phyloP scores from a whole-genome alignment of 2,888 invertebrate genomes.

The Neocrepidodera transversa region DNA sequence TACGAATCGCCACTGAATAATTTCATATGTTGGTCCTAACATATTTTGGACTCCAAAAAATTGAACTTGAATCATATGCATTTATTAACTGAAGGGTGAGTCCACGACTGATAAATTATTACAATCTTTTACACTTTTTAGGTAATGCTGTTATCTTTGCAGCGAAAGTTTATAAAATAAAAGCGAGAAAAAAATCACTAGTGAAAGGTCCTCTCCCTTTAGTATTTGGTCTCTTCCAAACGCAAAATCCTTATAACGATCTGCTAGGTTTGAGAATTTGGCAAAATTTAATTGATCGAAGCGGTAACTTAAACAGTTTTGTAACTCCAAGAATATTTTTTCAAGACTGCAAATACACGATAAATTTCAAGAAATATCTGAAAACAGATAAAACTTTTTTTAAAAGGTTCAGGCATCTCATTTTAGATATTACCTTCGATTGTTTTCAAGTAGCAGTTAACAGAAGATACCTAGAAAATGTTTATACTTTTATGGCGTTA shows the following conservation, averaged over 20 bases:
- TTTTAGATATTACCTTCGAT: conserved; percentile 55
- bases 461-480: conserved; percentile 63
- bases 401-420: conserved; percentile 60
- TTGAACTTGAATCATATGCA: too few relatives aligned
- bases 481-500: conserved; percentile 65
- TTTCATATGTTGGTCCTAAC: too few relatives aligned
- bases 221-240: conserved; percentile 63
- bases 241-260: conserved; percentile 61
- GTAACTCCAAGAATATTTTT: conserved; percentile 63
- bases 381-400: conserved; percentile 64
- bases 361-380: conserved; percentile 59
- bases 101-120: too few relatives aligned
- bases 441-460: not conserved
- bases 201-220: conserved; percentile 61
- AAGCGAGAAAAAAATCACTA: conserved; percentile 55
- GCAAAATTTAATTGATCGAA: conserved; percentile 65
- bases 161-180: conserved; percentile 61
- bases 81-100: too few relatives aligned
- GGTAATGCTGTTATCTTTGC: conserved; percentile 62
- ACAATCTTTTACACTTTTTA: conserved; percentile 46
- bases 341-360: conserved; percentile 57
- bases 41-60: too few relatives aligned
- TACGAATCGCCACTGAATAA: too few relatives aligned
- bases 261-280: conserved; percentile 65
- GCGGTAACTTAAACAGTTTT: conserved; percentile 59